Conservation (phyloP, 2,113 vertebrate species). For the Gila orcuttii region DNA sequence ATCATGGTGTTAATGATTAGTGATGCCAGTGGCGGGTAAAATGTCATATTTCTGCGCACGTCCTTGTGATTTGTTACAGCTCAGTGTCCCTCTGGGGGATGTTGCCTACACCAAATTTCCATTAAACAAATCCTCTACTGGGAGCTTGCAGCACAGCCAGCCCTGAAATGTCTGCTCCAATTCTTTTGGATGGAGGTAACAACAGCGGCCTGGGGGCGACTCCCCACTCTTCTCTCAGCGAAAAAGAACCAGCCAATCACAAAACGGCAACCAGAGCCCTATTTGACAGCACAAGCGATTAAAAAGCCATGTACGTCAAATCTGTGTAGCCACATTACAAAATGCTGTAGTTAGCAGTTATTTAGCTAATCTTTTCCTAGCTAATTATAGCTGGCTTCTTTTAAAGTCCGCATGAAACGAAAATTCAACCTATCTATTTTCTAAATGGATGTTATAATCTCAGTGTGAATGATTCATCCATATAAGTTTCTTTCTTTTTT, state of each 20-base stretch:
- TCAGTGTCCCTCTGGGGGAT: constrained; percentile 51
- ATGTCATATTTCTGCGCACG: constrained; percentile 52
- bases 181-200: constrained; percentile 56
- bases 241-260: constrained; percentile 44
- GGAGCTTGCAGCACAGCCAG: constrained; percentile 46
- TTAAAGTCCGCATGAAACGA: neutral
- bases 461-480: neutral
- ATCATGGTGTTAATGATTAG: constrained; percentile 57
- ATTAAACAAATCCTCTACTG: constrained; percentile 59
- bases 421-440: neutral
- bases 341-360: constrained; percentile 15
- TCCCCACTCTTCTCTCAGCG: constrained; percentile 41
- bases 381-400: neutral
- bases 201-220: constrained; percentile 29
- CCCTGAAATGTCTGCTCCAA: constrained; percentile 60
- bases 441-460: neutral
- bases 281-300: constrained; percentile 18
- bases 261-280: neutral
- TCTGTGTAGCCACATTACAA: constrained; percentile 15
- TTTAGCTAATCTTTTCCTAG: neutral
- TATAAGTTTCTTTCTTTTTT: neutral
- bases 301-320: constrained; percentile 23
- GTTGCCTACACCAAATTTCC: constrained; percentile 60
- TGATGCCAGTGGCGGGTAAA: constrained; percentile 59
- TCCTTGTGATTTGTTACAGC: constrained; percentile 56